Evolutionary conservation across 1,140 invertebrate genomes (phyloP).

Genomic region (Ylistrum balloti): DNA sequence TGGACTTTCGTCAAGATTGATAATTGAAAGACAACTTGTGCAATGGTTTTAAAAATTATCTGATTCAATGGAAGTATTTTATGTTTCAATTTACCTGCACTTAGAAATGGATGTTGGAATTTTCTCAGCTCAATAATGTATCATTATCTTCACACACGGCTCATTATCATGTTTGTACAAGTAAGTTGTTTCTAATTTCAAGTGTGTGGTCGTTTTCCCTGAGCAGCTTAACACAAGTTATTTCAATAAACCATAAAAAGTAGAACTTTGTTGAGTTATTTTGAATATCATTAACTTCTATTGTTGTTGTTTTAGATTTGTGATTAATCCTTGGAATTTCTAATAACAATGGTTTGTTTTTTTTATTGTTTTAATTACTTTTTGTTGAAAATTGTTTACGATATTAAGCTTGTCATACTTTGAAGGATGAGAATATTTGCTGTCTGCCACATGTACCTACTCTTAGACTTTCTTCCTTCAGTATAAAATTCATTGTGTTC

Average conservation of each 20-base stretch:
- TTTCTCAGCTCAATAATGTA: neutral
- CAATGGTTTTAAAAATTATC: constrained; percentile 1
- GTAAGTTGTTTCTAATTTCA: neutral
- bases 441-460: neutral
- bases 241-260: neutral
- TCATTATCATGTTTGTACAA: neutral
- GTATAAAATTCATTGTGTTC: neutral
- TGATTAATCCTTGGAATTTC: no score
- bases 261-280: no score
- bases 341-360: no score
- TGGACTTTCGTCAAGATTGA: neutral
- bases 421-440: neutral
- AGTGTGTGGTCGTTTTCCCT: neutral
- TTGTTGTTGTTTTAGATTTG: no score
- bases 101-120: constrained; percentile 24
- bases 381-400: neutral
- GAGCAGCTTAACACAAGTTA: neutral
- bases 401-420: neutral
- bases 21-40: neutral
- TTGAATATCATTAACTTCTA: no score
- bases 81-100: constrained; percentile 34
- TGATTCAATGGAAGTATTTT: neutral
- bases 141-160: neutral
- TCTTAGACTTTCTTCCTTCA: neutral
- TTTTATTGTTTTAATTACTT: neutral